Conservation (phyloP, 2,888 invertebrate species). For the Eustalomyia histrio region DNA sequence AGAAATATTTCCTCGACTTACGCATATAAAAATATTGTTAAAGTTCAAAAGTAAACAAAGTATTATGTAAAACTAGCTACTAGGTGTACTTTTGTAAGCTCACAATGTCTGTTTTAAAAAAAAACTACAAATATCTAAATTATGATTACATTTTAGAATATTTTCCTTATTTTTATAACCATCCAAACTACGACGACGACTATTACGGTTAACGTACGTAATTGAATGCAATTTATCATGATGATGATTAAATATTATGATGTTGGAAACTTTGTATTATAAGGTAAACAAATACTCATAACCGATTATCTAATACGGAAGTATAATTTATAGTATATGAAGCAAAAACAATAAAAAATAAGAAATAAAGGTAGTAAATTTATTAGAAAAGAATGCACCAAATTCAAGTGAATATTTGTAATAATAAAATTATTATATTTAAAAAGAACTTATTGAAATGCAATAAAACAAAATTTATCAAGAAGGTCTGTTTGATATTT, state of each 20-base stretch:
- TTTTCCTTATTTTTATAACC: conserved; percentile 3
- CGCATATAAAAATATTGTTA: too few relatives aligned
- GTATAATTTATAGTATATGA: conserved; percentile 1
- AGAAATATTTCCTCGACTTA: too few relatives aligned
- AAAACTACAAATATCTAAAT: background rate
- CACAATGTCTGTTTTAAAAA: too few relatives aligned
- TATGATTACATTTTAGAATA: conserved; percentile 1
- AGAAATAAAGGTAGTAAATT: background rate
- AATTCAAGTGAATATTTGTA: background rate
- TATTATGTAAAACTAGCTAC: too few relatives aligned
- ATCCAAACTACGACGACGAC: background rate
- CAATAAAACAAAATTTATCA: too few relatives aligned
- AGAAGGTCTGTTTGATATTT: too few relatives aligned
- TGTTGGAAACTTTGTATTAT: conserved; percentile 20
- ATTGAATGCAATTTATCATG: conserved; percentile 35
- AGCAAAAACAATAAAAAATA: background rate
- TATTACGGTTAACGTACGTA: background rate
- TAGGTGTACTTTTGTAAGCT: too few relatives aligned
- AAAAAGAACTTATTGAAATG: too few relatives aligned
- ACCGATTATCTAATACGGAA: conserved; percentile 61
- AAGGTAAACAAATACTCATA: conserved; percentile 53
- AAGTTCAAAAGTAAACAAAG: too few relatives aligned
- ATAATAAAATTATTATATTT: too few relatives aligned
- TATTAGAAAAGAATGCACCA: background rate
- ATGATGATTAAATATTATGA: conserved; percentile 7